Evolutionary conservation across 2,113 vertebrate species (phyloP).

Genomic region (Pelecanus crispus): DNA sequence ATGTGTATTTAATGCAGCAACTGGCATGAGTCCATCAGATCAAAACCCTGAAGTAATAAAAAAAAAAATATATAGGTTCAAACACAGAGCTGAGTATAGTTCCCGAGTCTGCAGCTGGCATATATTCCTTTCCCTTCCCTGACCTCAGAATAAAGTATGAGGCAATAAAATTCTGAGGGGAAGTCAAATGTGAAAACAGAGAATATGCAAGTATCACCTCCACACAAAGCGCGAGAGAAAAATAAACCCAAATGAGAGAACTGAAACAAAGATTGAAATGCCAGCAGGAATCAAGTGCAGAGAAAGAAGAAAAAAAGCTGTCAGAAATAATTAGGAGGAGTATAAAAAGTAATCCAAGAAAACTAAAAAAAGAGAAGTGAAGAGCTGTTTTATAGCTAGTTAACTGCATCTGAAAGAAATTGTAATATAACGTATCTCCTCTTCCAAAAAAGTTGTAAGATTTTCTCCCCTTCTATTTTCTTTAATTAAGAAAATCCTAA

Average conservation of each 20-base stretch:
- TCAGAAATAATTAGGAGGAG: not conserved
- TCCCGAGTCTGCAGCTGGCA: not conserved
- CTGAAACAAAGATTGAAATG: not conserved
- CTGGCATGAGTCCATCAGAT: constrained; percentile 59
- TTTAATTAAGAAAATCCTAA: not conserved
- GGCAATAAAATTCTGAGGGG: not conserved
- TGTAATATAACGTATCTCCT: not conserved
- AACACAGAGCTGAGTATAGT: not conserved
- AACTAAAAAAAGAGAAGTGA: not conserved
- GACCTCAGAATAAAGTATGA: not conserved
- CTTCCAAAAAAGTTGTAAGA: not conserved
- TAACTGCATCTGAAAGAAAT: not conserved
- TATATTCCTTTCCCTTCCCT: not conserved
- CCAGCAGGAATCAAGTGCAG: not conserved
- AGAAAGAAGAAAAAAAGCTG: not conserved
- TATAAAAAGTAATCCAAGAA: not conserved
- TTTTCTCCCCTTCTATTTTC: not conserved
- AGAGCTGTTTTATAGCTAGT: not conserved
- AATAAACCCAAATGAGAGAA: not conserved
- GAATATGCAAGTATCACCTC: not conserved
- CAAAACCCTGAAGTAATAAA: constrained; percentile 50
- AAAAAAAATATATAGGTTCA: not conserved
- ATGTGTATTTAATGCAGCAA: constrained; percentile 57
- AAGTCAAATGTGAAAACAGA: not conserved
- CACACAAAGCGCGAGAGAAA: not conserved